These are phyloP conservation scores for Cygnus olor DNA, from an alignment of 2,797 vertebrate genomes.

Conservation along the genomic window DNA sequence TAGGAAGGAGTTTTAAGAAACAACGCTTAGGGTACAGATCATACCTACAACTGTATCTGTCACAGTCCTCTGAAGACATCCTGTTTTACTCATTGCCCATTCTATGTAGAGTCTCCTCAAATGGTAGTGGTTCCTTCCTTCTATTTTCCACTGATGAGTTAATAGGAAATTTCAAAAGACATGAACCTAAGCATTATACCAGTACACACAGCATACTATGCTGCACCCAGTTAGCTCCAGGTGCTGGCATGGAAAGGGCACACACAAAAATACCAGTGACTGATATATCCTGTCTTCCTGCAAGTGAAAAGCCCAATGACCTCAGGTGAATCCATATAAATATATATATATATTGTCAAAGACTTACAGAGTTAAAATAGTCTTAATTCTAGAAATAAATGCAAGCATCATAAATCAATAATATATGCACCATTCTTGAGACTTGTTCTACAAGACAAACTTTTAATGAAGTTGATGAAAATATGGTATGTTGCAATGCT, in stretches of 20 bases:
- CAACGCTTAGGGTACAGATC: background rate
- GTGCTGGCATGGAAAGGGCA: background rate
- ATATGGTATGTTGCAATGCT: background rate
- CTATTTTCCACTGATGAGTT: background rate
- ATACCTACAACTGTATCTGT: background rate
- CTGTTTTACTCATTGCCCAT: background rate
- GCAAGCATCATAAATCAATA: background rate
- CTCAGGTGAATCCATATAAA: background rate
- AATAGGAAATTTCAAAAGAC: background rate
- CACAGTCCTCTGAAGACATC: background rate
- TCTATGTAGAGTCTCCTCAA: background rate
- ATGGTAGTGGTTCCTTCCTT: background rate
- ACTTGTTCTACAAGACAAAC: background rate
- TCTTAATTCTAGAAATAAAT: background rate
- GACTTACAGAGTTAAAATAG: background rate
- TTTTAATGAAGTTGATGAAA: background rate
- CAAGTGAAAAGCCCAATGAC: background rate
- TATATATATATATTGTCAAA: background rate
- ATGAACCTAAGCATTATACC: background rate
- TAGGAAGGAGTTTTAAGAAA: background rate
- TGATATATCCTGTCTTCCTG: background rate
- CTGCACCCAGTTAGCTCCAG: background rate
- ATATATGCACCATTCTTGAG: background rate
- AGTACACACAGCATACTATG: background rate
- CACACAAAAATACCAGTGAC: background rate